These are phyloP conservation scores for Poicephalus gulielmi DNA, from an alignment of 2,113 vertebrate species.

Conservation along the genomic window DNA sequence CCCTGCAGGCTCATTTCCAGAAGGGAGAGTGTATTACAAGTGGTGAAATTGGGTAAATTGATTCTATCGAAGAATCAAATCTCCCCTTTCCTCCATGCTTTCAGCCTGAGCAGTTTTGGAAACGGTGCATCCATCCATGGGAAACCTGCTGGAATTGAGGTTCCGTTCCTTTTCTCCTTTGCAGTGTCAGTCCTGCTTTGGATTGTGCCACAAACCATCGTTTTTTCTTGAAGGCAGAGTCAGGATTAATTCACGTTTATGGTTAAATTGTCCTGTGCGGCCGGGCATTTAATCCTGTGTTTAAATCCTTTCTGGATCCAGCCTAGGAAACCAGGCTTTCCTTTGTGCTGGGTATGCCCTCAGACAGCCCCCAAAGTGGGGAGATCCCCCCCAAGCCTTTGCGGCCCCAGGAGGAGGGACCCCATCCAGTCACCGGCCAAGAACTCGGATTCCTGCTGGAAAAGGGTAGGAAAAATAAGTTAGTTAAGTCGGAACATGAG, in stretches of 20 bases:
- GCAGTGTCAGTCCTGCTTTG: not conserved
- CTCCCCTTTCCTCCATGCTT: not conserved
- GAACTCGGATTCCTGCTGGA: not conserved
- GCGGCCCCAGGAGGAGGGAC: not conserved
- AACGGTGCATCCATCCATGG: rapidly evolving
- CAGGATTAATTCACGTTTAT: not conserved
- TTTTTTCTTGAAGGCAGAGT: not conserved
- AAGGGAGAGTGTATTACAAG: not conserved
- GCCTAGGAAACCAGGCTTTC: not conserved
- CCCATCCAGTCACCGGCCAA: not conserved
- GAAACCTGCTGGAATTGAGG: not conserved
- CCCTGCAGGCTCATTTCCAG: not conserved
- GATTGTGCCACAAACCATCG: not conserved
- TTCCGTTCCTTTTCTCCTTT: not conserved
- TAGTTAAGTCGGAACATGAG: too few species aligned
- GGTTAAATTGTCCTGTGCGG: not conserved
- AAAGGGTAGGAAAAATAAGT: not conserved
- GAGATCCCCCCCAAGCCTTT: not conserved
- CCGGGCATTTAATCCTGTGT: not conserved
- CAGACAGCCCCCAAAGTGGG: not conserved
- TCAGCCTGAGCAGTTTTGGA: not conserved
- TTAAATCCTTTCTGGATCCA: not conserved
- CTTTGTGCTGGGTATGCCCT: not conserved
- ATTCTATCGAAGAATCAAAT: not conserved
- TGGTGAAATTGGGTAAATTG: not conserved